Conservation (phyloP, 2,888 invertebrate genomes). For the Limnephilus rhombicus region DNA sequence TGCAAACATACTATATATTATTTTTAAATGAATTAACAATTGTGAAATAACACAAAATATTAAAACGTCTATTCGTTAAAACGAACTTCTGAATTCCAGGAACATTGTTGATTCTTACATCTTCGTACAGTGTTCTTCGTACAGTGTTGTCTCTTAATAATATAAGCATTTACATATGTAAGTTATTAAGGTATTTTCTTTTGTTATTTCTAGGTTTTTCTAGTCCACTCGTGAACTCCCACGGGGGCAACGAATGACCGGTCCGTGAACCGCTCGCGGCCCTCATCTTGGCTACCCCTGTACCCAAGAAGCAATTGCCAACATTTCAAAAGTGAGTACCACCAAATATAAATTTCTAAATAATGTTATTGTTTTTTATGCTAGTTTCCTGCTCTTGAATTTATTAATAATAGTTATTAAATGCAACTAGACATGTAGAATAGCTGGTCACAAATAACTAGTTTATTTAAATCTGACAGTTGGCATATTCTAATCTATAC, state of each 20-base stretch:
- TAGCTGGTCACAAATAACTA: too few relatives aligned
- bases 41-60: too few relatives aligned
- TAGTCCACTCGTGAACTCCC: background rate
- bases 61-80: too few relatives aligned
- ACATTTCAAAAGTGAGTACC: constrained; percentile 4
- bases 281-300: constrained; percentile 6
- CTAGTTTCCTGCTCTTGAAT: background rate
- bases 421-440: too few relatives aligned
- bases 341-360: background rate
- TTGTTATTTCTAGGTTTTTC: background rate
- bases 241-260: constrained; percentile 6
- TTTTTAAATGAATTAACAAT: too few relatives aligned
- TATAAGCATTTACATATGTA: background rate
- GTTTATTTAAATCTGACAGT: too few relatives aligned
- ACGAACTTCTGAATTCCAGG: too few relatives aligned
- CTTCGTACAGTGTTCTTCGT: background rate
- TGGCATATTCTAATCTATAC: too few relatives aligned
- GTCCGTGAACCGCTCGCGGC: constrained; percentile 27
- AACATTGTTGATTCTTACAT: too few relatives aligned
- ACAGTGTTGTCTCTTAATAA: background rate
- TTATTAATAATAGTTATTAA: background rate
- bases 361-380: too few relatives aligned
- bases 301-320: background rate
- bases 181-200: background rate
- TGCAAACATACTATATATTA: too few relatives aligned